Percentiles rank a stretch among this genome's conserved stretches.
These are phyloP conservation scores for Hetaerina titia DNA, from an alignment of 2,888 invertebrate genomes.

Conservation along the genomic window DNA sequence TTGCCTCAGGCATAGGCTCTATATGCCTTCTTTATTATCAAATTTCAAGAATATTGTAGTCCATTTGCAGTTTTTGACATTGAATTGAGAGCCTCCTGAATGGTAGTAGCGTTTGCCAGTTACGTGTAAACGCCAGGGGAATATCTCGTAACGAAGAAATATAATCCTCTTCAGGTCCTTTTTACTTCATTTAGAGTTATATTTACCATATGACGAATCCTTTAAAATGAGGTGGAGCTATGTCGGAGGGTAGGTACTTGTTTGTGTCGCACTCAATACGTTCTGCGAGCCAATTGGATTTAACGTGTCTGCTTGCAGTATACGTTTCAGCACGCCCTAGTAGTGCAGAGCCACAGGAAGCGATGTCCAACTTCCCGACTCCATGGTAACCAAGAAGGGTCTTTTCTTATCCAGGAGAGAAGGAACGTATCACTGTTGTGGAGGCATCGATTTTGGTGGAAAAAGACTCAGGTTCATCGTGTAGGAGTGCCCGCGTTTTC, in stretches of 20 bases:
- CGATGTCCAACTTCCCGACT: background rate
- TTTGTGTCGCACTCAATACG: background rate
- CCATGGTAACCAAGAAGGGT: background rate
- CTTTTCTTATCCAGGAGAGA: background rate
- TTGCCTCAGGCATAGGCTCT: no score
- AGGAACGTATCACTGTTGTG: background rate
- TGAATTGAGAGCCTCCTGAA: no score
- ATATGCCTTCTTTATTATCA: no score
- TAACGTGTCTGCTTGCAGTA: background rate
- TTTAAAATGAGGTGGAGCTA: background rate
- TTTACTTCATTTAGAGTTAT: background rate
- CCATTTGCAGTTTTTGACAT: no score
- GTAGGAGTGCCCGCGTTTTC: no score
- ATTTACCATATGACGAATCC: background rate
- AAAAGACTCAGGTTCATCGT: background rate
- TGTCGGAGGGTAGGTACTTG: background rate
- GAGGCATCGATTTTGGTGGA: background rate
- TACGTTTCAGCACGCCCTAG: conserved; percentile 8
- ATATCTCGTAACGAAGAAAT: background rate
- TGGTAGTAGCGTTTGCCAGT: no score
- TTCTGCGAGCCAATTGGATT: background rate
- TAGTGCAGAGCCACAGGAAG: background rate
- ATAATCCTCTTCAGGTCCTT: background rate
- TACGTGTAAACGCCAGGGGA: no score
- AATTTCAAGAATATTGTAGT: no score